Evolutionary conservation across 2,113 vertebrate species (phyloP).

Genomic region (Fregetta grallaria): DNA sequence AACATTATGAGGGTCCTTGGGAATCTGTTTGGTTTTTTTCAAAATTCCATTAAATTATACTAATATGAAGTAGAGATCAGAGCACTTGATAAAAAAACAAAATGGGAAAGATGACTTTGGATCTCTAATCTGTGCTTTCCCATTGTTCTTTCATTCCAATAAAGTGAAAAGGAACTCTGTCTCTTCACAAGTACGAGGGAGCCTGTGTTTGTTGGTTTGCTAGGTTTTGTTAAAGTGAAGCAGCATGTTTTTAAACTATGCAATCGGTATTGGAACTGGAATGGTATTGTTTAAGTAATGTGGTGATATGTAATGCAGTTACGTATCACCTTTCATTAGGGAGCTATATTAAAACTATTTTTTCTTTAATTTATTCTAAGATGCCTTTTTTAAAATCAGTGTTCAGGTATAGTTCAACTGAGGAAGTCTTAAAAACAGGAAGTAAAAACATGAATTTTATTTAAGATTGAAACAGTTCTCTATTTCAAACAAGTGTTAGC

Average conservation of each 20-base stretch:
- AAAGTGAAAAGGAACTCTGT: background rate
- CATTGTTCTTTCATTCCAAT: background rate
- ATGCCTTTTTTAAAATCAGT: background rate
- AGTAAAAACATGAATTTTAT: background rate
- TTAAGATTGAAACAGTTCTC: background rate
- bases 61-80: background rate
- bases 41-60: background rate
- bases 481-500: background rate
- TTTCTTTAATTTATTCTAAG: background rate
- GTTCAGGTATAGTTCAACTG: background rate
- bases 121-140: background rate
- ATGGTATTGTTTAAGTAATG: background rate
- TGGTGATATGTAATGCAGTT: background rate
- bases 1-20: background rate
- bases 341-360: background rate
- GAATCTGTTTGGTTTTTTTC: background rate
- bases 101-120: background rate
- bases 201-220: background rate
- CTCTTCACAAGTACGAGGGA: background rate
- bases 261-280: background rate
- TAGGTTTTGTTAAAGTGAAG: background rate
- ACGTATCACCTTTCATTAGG: background rate
- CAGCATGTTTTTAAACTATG: background rate
- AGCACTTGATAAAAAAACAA: background rate
- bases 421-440: background rate